phyloP scores from a whole-genome alignment of 2,797 vertebrate species.

The Pseudomugil tenellus region DNA sequence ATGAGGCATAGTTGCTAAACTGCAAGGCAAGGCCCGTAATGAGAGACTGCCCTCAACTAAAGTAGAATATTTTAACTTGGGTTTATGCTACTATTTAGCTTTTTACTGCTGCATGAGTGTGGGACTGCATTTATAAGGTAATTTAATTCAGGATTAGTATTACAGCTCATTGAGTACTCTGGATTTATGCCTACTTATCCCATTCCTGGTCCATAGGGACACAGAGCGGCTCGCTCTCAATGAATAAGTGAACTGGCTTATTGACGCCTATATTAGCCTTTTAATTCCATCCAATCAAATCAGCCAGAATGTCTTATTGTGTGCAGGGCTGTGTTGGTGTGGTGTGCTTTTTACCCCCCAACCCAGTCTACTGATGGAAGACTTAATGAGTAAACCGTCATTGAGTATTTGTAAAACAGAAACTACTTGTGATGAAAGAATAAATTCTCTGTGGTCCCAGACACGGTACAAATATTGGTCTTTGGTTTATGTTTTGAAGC shows the following conservation, averaged over 20 bases:
- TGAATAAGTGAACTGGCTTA: constrained; percentile 13
- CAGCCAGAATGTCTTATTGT: constrained; percentile 14
- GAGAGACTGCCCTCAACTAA: constrained; percentile 40
- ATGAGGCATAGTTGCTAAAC: constrained; percentile 70
- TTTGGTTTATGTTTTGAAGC: neutral
- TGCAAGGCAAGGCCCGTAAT: constrained; percentile 47
- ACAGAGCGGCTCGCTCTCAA: neutral
- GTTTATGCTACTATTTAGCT: neutral
- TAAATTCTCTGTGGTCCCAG: neutral
- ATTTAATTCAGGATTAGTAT: constrained; percentile 45
- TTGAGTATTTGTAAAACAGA: neutral
- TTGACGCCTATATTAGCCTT: constrained; percentile 34
- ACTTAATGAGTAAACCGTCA: constrained; percentile 38
- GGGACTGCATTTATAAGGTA: constrained; percentile 28
- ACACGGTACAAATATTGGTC: neutral
- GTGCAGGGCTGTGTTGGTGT: constrained; percentile 11
- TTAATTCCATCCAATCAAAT: constrained; percentile 27
- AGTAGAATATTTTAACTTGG: constrained; percentile 14
- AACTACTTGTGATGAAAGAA: neutral
- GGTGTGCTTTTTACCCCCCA: constrained; percentile 4
- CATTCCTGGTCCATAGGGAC: neutral
- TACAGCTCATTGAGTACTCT: constrained; percentile 49
- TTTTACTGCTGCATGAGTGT: constrained; percentile 1
- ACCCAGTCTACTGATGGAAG: constrained; percentile 12
- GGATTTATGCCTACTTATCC: constrained; percentile 23